These are phyloP conservation scores for human (Homo sapiens) DNA, from an alignment of 2,113 vertebrate genomes.

Conservation along the genomic window GRCh38 chr11:124943501-124944000, in stretches of 20 bases:
- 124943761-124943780: background rate
- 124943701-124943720: background rate
- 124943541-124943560: background rate
- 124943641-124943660: background rate
- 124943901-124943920: background rate
- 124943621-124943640: no score
- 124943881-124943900: background rate
- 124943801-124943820: background rate
- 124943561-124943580: background rate
- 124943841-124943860: background rate
- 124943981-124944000: background rate
- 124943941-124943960: background rate
- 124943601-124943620: background rate
- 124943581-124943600: background rate
- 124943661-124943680: background rate
- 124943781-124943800: background rate
- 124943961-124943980: background rate
- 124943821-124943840: background rate
- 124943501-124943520: background rate
- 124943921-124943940: background rate
- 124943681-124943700: background rate
- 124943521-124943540: constrained; percentile 15
- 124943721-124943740: background rate
- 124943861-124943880: background rate
- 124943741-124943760: constrained; percentile 15